Evolutionary conservation across 2,888 invertebrate species (phyloP), one percentile per base, ranked within the genome.

Genomic region (Proisotoma minuta): DNA sequence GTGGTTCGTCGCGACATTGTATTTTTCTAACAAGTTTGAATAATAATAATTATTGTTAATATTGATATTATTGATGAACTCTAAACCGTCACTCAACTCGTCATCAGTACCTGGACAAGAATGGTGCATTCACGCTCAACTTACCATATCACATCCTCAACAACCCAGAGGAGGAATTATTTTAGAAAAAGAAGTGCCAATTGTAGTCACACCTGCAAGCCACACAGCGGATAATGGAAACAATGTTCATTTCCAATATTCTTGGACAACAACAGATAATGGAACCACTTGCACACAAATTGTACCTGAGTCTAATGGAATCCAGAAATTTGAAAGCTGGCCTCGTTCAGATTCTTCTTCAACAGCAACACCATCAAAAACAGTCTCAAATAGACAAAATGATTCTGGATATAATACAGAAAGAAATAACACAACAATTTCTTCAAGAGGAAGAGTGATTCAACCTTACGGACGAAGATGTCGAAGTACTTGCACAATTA

Each of bases 91-190:
- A 12, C 20, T 20, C 15, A 34, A 34, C 15, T 43, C 43, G 20
- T n/a, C 43, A 43, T 43, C 43, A 5, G 43, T 43, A 12, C 18
- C 20, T 24, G 47, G 47, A 15, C 43, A 84, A 68, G 85, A 85
- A 75, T 86, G 86, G 85, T 82, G 84, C 39, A 83, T 86, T 73
- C 85, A 82, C 76, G 89, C 84, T 59, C 86, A 86, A 74, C 80
- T 86, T 65, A 85, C 84, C 12, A 82, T 84, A 57, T 82, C 83
- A 43, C 84, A 84, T 64, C 69, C 71, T 2, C 56, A 57, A 43
- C 34, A 8, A 34, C 40, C 29, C 43, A n/a, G 59, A 47, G 58
- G 57, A 34, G 12, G 60, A 48, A 4, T 50, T 56, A n/a, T 39
- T 50, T 12, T 60, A 64, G 18, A 59, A 59, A 10, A 56, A 62